A percentile compares a stretch with the other conserved stretches of the same genome.
These are phyloP conservation scores for Mechanitis mazaeus DNA, from an alignment of 2,888 invertebrate genomes.

Conservation along the genomic window DNA sequence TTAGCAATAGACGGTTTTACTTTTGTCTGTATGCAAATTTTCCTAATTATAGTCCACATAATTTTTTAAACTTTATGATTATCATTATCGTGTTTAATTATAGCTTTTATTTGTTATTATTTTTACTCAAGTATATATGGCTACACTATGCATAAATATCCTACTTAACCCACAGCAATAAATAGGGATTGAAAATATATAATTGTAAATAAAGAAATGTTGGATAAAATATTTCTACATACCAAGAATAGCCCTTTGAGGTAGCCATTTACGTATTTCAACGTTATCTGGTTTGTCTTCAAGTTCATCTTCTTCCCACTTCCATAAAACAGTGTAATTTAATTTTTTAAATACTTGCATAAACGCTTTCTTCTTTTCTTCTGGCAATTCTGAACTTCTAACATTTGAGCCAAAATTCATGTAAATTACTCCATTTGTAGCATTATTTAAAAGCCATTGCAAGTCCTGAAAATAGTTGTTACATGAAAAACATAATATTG, in stretches of 20 bases:
- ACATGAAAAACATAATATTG: too few species aligned
- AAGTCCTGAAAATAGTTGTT: constrained; percentile 55
- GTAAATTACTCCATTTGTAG: constrained; percentile 73
- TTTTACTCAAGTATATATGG: too few species aligned
- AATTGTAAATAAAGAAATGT: too few species aligned
- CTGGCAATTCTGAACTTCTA: constrained; percentile 69
- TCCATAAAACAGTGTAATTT: constrained; percentile 81
- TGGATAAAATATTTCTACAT: constrained; percentile 33
- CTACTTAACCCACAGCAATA: too few species aligned
- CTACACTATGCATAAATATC: too few species aligned
- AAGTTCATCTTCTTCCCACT: constrained; percentile 79
- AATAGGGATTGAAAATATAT: too few species aligned
- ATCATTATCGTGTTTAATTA: too few species aligned
- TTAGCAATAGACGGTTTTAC: too few species aligned
- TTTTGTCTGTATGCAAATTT: too few species aligned
- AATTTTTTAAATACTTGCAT: constrained; percentile 75
- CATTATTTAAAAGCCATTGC: constrained; percentile 66
- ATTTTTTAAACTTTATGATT: too few species aligned
- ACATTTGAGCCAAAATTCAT: constrained; percentile 79
- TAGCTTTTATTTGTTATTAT: too few species aligned
- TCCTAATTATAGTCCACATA: too few species aligned
- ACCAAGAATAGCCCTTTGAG: constrained; percentile 81
- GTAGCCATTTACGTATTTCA: constrained; percentile 79
- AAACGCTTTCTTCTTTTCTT: constrained; percentile 67
- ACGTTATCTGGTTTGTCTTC: constrained; percentile 76